Conservation (phyloP, 2,888 invertebrate species). For the Scrobipalpa costella region DNA sequence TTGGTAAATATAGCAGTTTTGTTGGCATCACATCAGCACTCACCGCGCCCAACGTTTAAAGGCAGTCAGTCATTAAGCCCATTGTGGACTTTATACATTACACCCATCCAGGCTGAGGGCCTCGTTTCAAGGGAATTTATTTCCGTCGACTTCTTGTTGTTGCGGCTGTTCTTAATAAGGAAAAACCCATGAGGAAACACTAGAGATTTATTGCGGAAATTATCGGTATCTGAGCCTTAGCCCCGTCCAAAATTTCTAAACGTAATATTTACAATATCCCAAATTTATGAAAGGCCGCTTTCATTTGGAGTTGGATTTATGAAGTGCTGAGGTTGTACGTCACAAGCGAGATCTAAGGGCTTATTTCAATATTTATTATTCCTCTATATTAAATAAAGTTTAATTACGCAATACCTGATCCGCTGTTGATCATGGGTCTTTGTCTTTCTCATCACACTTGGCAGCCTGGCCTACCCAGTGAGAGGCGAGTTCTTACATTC, state of each 20-base stretch:
- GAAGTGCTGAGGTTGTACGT: conserved; percentile 44
- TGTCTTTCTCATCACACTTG: too few relatives aligned
- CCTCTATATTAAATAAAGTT: neutral
- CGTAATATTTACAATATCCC: conserved; percentile 32
- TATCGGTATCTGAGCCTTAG: conserved; percentile 47
- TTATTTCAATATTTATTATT: conserved; percentile 50
- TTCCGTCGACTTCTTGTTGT: conserved; percentile 41
- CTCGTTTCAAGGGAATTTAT: conserved; percentile 56
- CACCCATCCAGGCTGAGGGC: conserved; percentile 35
- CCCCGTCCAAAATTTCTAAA: conserved; percentile 33
- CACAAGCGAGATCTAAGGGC: conserved; percentile 47
- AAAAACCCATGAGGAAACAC: conserved; percentile 49
- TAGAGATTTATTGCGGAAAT: conserved; percentile 54
- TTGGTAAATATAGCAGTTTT: neutral
- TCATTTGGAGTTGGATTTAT: conserved; percentile 44
- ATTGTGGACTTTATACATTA: conserved; percentile 49
- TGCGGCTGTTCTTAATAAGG: conserved; percentile 50
- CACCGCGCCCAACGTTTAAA: conserved; percentile 34
- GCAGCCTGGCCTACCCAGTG: too few relatives aligned
- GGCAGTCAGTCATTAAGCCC: conserved; percentile 46
- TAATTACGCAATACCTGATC: too few relatives aligned
- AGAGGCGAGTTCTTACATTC: too few relatives aligned
- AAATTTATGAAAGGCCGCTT: conserved; percentile 39
- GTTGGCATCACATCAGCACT: conserved; percentile 25
- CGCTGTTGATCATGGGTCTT: too few relatives aligned